Base-by-base conservation (phyloP, 2,888 invertebrate genomes). In the Dolomedes plantarius region DNA sequence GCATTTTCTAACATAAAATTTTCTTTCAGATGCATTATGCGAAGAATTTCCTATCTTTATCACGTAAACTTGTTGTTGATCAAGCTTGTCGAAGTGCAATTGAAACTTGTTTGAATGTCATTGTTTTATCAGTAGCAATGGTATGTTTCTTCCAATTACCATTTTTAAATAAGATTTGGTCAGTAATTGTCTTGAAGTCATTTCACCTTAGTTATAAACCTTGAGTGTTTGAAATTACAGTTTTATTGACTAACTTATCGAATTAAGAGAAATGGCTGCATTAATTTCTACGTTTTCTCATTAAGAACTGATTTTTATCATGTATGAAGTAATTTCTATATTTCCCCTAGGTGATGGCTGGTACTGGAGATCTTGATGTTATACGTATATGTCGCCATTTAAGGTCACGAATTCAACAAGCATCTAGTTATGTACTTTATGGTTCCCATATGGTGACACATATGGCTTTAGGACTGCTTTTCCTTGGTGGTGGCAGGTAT, bases 391-490 rank as follows among this genome's bases (percentile, higher is more conserved):
- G 97, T 90, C 94, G 98, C 0, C 95, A 95, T 90, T 93, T 98
- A 89, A 94, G 98, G 75, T 94, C 95, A 72, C 93, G 97, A 81
- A 95, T 97, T 5, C 96, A 96, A 0, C 93, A 94, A 0, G 88
- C 90, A 6, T 88, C 89, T 68, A 93, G 94, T 71, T 94, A 95
- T 50, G 95, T 96, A 72, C 95, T 96, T 0, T 98, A 98, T 91
- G 96, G 97, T 29, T 95, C 96, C 13, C 96, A 99, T 93, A 94
- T 98, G 93, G 97, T 97, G 16, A 95, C 96, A n/a, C 98, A 98
- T 91, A 96, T 97, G 95, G 95, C 98, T 0, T 92, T 98, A 56
- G 99, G 99, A 0, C 93, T 99, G 88, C 92, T 98, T 62, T 98
- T 98, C 92, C 92, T 99, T 71, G 98, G 98, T 7, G 98, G 97